Evolutionary conservation across 2,797 vertebrate species (phyloP), one percentile per base, ranked within the genome.

Genomic region (Molossus alvarezi): DNA sequence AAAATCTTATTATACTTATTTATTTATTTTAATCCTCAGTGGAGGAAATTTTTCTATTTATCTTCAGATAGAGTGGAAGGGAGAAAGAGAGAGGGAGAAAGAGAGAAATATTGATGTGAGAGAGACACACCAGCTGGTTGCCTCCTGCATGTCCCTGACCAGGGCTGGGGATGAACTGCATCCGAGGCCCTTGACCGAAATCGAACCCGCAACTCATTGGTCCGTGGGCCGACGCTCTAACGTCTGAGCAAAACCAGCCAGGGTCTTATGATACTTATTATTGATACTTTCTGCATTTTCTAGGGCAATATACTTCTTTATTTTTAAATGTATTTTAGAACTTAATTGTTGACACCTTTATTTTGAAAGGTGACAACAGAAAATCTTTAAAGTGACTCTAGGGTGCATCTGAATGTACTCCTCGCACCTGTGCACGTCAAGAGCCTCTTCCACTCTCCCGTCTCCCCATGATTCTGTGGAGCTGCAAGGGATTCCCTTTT

Each of bases 261-360:
- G 41, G 41, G 41, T 64, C 41, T 77, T 27, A 51, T 45, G 65
- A n/a, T 58, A 55, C 3, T n/a, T 88, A 27, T n/a, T 65, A 80
- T 41, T 85, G 62, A 57, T 55, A 64, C 23, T 69, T 83, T 69
- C 67, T 83, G 2, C 12, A 55, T 76, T 33, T 92, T 60, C 1
- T 60, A 76, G 53, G 60, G 88, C 12, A 73, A 51, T 10, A 12
- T 8, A 41, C 25, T 65, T 72, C 17, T 75, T 62, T 67, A 62
- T 88, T 83, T 92, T 60, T 8, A 73, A n/a, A 71, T 87, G 88
- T 73, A 80, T 75, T 81, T 93, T 86, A 67, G 3, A 86, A 73
- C 11, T 67, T 80, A 71, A 72, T 62, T 73, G n/a, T 58, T 93
- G 29, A 60, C 0, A 67, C 21, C 9, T 85, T 65, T 85, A 73